phyloP scores from a whole-genome alignment of 1,140 invertebrate species.

The Amyelois transitella region DNA sequence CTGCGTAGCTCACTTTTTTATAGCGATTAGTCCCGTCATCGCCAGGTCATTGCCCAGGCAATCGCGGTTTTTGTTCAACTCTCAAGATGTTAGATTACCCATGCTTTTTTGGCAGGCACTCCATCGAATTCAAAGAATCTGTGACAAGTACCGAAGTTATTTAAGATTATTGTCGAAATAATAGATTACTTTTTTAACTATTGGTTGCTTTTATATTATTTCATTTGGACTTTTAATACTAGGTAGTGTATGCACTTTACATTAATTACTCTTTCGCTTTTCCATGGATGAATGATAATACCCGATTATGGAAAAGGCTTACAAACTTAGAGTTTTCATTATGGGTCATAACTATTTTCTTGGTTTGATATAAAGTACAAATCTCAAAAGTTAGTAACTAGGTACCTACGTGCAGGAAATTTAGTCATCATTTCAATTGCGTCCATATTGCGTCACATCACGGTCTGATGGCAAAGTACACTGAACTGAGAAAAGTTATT shows the following conservation, averaged over 20 bases:
- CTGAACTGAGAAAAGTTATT: neutral
- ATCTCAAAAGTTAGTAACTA: too few relatives aligned
- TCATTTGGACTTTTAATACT: too few relatives aligned
- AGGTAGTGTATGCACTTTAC: too few relatives aligned
- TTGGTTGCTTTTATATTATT: too few relatives aligned
- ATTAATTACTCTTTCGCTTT: too few relatives aligned
- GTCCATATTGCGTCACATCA: neutral
- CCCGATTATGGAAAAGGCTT: too few relatives aligned
- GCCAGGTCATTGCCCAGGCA: conserved; percentile 8
- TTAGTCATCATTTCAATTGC: too few relatives aligned
- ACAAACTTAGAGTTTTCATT: too few relatives aligned
- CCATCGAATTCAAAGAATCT: neutral
- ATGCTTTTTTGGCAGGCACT: conserved; percentile 1
- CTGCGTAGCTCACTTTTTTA: conserved; percentile 12
- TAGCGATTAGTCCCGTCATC: conserved; percentile 13
- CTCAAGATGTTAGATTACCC: neutral
- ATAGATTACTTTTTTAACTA: neutral
- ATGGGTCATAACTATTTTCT: too few relatives aligned
- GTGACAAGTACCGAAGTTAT: neutral
- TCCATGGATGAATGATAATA: too few relatives aligned
- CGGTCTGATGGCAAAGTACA: neutral
- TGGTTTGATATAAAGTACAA: too few relatives aligned
- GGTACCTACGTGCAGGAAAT: too few relatives aligned
- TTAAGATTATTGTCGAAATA: neutral
- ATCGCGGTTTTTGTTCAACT: neutral